Conservation (phyloP, 2,797 vertebrate genomes). For the Amniataba percoides region DNA sequence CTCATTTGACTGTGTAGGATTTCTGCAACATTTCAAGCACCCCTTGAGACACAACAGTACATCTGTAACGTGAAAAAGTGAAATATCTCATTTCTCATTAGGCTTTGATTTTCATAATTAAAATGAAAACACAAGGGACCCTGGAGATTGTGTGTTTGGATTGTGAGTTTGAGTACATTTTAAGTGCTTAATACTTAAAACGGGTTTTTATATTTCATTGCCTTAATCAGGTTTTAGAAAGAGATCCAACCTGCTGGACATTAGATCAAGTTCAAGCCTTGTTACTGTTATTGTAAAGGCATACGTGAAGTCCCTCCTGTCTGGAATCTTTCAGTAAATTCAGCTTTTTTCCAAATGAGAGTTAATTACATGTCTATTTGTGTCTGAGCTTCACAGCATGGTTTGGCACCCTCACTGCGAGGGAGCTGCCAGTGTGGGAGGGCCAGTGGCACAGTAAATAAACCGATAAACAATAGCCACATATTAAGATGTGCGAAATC, state of each 20-base stretch:
- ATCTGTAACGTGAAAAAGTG: background rate
- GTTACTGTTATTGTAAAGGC: background rate
- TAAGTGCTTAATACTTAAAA: background rate
- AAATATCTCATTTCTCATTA: background rate
- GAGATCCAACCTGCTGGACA: background rate
- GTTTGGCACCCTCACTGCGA: background rate
- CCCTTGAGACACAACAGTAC: background rate
- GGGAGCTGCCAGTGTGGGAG: background rate
- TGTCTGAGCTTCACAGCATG: conserved; percentile 11
- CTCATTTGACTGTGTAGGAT: background rate
- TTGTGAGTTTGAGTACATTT: background rate
- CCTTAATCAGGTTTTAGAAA: background rate
- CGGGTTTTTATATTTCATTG: background rate
- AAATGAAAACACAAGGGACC: background rate
- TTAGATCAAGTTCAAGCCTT: background rate
- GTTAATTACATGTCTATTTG: conserved; percentile 9
- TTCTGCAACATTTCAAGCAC: background rate
- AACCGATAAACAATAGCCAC: conserved; percentile 7
- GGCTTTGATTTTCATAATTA: background rate
- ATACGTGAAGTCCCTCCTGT: background rate
- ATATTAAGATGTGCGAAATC: background rate
- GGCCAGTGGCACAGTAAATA: background rate
- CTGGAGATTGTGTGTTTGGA: background rate
- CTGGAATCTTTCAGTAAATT: too few relatives aligned
- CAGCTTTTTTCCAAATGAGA: conserved; percentile 1